phyloP scores from a whole-genome alignment of 2,797 vertebrate genomes.

The Pantherophis alleghaniensis region DNA sequence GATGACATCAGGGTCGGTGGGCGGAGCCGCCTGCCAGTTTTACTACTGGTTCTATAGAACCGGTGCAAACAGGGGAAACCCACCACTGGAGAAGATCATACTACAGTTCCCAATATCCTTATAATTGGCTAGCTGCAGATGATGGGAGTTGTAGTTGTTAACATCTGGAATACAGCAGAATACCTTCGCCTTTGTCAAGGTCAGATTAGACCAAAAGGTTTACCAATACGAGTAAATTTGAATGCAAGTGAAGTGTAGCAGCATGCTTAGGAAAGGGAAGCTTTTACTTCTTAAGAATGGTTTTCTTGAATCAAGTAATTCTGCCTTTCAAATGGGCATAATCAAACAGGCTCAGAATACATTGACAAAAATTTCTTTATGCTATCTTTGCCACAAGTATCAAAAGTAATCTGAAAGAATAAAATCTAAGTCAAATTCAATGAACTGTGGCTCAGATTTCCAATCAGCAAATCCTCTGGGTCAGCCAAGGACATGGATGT shows the following conservation, averaged over 20 bases:
- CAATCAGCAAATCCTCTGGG: slow-evolving; percentile 58
- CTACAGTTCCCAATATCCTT: background rate
- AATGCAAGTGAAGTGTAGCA: slow-evolving; percentile 24
- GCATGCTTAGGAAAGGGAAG: slow-evolving; percentile 27
- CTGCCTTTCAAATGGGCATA: slow-evolving; percentile 11
- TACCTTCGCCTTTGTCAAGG: background rate
- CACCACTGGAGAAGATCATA: background rate
- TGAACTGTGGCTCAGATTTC: slow-evolving; percentile 62
- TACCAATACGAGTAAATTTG: background rate
- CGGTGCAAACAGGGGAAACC: no score
- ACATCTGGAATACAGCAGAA: background rate
- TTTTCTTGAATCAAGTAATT: background rate
- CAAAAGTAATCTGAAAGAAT: slow-evolving; percentile 50
- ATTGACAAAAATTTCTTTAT: slow-evolving; percentile 23
- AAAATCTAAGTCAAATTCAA: slow-evolving; percentile 65
- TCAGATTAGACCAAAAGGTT: background rate
- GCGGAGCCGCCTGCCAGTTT: no score
- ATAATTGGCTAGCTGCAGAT: background rate
- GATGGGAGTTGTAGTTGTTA: background rate
- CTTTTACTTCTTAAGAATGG: slow-evolving; percentile 1
- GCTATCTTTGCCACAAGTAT: slow-evolving; percentile 43
- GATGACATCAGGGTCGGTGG: no score
- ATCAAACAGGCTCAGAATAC: background rate
- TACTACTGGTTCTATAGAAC: no score
- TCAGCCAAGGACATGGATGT: slow-evolving; percentile 51